Conservation (phyloP, 2,888 invertebrate species). For the Melipona bicolor region DNA sequence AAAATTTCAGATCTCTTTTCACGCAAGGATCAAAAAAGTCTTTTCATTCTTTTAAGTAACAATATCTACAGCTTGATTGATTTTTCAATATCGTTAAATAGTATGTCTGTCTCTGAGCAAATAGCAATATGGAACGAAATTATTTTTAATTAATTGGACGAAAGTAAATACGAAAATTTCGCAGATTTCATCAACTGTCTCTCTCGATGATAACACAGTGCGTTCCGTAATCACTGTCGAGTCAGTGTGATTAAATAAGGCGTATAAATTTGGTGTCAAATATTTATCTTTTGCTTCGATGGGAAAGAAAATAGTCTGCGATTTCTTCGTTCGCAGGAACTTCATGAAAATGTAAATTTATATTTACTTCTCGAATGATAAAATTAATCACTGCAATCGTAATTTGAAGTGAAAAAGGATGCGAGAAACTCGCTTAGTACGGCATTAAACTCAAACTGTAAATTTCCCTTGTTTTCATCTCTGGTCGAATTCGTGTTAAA, state of each 20-base stretch:
- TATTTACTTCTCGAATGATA: not conserved
- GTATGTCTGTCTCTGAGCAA: not conserved
- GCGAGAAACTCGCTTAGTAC: not conserved
- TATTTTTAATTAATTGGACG: not conserved
- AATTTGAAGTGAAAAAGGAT: not conserved
- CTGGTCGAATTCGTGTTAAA: too few relatives aligned
- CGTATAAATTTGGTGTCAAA: not conserved
- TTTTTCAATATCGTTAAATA: not conserved
- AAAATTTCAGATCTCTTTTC: too few relatives aligned
- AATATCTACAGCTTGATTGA: not conserved
- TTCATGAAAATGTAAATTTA: slow-evolving; percentile 1
- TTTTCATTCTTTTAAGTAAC: too few relatives aligned
- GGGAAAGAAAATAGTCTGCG: not conserved
- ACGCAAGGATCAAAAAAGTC: too few relatives aligned
- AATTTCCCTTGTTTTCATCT: too few relatives aligned
- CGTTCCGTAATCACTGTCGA: not conserved
- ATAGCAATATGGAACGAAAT: not conserved
- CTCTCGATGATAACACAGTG: not conserved
- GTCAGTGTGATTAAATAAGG: not conserved
- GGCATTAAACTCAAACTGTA: not conserved
- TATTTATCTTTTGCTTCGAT: slow-evolving; percentile 2
- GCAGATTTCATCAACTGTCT: not conserved
- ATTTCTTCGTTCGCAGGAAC: not conserved
- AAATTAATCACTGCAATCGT: not conserved
- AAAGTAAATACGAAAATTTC: not conserved